Base-by-base conservation (phyloP, 2,113 vertebrate genomes). In the Cariama cristata region DNA sequence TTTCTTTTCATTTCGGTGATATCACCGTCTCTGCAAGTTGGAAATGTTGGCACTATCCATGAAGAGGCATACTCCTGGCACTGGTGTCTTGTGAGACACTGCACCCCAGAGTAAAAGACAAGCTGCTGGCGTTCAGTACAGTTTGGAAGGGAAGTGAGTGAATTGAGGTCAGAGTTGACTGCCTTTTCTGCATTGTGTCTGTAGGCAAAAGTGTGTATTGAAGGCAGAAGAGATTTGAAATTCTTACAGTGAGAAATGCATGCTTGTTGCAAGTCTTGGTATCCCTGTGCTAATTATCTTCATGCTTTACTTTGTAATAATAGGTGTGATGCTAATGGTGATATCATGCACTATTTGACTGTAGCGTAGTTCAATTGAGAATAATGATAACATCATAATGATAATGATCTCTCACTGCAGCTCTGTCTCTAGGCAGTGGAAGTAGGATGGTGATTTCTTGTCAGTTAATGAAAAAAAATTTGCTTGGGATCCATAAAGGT, bases 351-450 rank as follows among this genome's bases (percentile, higher is more conserved):
- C 52, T 74, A 22, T 64, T 95, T 93, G 86, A 62, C 47, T 92
- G 75, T 71, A 58, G 56, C 52, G 86, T 86, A 40, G 68, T 49
- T 63, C 81, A 93, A 93, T 74, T 93, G 94, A 91, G 91, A 90
- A 49, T 85, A 79, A 96, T 73, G 76, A 76, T 76, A 88, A 69
- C 71, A 42, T 38, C 79, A 71, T 93, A 77, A 95, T 68, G 66
- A 79, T 88, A 64, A 76, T 72, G 56, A 26, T 87, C 66, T 93
- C 8, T 1, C 20, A 42, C 26, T 77, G 75, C 59, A 91, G 69
- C 60, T 87, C 28, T 91, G 42, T 55, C 66, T 88, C 73, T 67
- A 93, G 88, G 76, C 88, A 84, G 50, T 69, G 42, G 50, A 81
- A 79, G 38, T 27, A 55, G 42, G 38, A 80, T 75, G 84, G 63